Base-by-base conservation (phyloP, 2,113 vertebrate species). In the Chascanopsetta lugubris region DNA sequence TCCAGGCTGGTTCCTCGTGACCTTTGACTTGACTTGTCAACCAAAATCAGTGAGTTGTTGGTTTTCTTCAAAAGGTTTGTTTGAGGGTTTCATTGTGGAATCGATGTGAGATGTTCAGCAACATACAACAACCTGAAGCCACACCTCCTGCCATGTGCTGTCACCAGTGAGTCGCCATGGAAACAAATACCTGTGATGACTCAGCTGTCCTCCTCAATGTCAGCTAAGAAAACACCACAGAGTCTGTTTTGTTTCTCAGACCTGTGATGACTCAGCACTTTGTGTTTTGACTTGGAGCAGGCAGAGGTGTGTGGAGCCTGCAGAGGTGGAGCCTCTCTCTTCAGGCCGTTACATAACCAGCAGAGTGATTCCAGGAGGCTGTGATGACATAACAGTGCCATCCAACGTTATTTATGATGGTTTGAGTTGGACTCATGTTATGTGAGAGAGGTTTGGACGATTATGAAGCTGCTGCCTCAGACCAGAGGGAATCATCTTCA, bases 321-420 rank as follows among this genome's bases (percentile, higher is more conserved):
- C 22, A 64, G 51, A 51, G 36, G 26, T 67, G n/a, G 36, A 74
- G 26, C 15, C 18, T 53, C 46, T 45, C 30, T 57, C 27, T 56
- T 42, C 9, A 46, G 43, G 50, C 21, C 22, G 45, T 81, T 81
- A 38, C 43, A 59, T 75, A 76, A 84, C 57, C 55, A 22, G 4
- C 25, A 26, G 27, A 70, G 9, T 62, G 76, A 61, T 66, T 75
- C 50, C 61, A 49, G 56, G 43, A 61, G 32, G 43, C 71, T 77
- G 38, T 66, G 54, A 77, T 62, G 67, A 67, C 47, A 78, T 72
- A 70, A 74, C 43, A 26, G 17, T 72, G 77, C 25, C 54, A 61
- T 79, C 50, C 22, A 12, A 67, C 48, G 21, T 69, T 72, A 85
- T 83, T 82, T 79, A 85, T 68, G 68, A 54, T 8, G 24, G 53